Conservation (phyloP, 2,797 vertebrate genomes). For the Rhinoraja longicauda region DNA sequence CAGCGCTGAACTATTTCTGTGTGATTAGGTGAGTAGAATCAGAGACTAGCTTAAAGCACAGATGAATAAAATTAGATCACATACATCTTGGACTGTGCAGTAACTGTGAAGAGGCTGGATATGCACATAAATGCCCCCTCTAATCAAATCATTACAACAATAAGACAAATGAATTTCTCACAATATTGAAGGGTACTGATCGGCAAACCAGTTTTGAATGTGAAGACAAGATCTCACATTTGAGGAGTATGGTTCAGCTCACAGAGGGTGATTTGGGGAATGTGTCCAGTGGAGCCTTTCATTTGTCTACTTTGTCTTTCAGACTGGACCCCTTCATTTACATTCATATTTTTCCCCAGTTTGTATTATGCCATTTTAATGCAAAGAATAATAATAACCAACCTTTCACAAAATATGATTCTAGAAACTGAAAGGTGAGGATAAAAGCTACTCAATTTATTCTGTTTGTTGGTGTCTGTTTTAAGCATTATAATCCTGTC, state of each 20-base stretch:
- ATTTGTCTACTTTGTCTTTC: not conserved
- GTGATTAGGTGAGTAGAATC: slow-evolving; percentile 70
- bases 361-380: not conserved
- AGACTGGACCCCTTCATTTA: not conserved
- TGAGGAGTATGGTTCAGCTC: not conserved
- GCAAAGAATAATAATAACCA: not conserved
- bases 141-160: not conserved
- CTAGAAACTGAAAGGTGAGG: not conserved
- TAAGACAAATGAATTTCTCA: not conserved
- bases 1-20: slow-evolving; percentile 62
- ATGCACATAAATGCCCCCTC: not conserved
- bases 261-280: not conserved
- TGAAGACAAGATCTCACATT: not conserved
- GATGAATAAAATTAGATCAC: slow-evolving; percentile 74
- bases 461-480: not conserved
- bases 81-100: slow-evolving; percentile 53
- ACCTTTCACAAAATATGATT: not conserved
- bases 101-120: not conserved
- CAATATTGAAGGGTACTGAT: not conserved
- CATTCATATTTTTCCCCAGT: not conserved
- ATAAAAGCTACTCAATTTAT: not conserved
- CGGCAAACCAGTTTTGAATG: not conserved
- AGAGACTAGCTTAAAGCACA: slow-evolving; percentile 73
- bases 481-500: not conserved
- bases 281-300: not conserved